Evolutionary conservation across 1,140 invertebrate species (phyloP), one percentile per base, ranked within the genome.

Genomic region (Muscidifurax raptorellus): DNA sequence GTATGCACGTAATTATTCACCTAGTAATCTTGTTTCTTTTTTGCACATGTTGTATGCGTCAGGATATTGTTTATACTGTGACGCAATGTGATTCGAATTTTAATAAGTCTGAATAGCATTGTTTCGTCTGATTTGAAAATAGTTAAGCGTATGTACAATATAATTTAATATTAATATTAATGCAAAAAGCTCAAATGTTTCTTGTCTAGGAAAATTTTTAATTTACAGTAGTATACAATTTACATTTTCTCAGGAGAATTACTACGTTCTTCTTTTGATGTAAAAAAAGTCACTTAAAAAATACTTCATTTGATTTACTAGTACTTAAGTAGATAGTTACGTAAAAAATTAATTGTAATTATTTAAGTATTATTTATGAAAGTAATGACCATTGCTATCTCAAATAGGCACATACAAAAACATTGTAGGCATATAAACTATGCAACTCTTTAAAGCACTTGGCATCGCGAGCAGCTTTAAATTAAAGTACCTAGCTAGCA

Each of bases 401-500:
- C 52, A 59, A 47, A 47, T 59, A 59, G n/a, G 52, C 52, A 59
- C 52, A 59, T 59, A 59, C 52, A 59, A 59, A 59, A 59, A 59
- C 52, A 59, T 59, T 59, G 52, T 59, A 59, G 52, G 52, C 22
- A 59, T 59, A 59, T 59, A 59, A 59, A 59, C 52, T 59, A 59
- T 59, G 22, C 52, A 59, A 18, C 52, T 59, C 12, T 59, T 59
- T 59, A 59, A 80, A 85, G 80, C 74, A 74, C 52, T 32, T 79
- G 30, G 30, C 32, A 67, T 86, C 69, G 44, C 52, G 27, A 22
- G 47, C 32, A 80, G 76, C 52, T 86, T 74, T 80, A 66, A 82
- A 86, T 82, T 74, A 86, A 86, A 80, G 67, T 82, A 85, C 47
- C 75, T 85, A 86, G 76, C 79, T 86, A 76, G 74, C 32, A 80